These are phyloP conservation scores for Zootermopsis nevadensis DNA, from an alignment of 2,888 invertebrate species.

Conservation along the genomic window DNA sequence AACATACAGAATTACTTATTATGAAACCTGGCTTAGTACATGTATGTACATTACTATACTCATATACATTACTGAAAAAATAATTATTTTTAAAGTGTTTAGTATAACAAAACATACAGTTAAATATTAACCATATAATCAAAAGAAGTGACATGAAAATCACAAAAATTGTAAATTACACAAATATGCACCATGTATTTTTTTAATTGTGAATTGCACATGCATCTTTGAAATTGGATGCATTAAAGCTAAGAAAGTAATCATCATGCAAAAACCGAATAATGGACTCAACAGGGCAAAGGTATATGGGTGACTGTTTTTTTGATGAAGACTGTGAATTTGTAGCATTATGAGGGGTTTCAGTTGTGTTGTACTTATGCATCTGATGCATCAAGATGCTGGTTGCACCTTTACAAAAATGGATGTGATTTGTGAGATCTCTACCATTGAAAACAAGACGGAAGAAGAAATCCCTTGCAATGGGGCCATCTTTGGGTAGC, in stretches of 20 bases:
- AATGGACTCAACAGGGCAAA: slow-evolving; percentile 89
- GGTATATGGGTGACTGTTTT: slow-evolving; percentile 62
- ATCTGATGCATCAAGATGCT: slow-evolving; percentile 55
- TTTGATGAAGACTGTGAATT: slow-evolving; percentile 39
- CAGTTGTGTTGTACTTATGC: slow-evolving; percentile 37
- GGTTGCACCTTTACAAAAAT: slow-evolving; percentile 78
- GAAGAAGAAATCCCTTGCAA: slow-evolving; percentile 81
- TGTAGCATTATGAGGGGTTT: slow-evolving; percentile 29
- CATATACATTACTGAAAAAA: background rate
- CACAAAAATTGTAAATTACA: background rate
- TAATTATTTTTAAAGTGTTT: background rate
- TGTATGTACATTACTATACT: too few relatives aligned
- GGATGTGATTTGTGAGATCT: slow-evolving; percentile 83
- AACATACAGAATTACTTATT: background rate
- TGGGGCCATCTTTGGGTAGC: slow-evolving; percentile 54
- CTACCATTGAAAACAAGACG: slow-evolving; percentile 87
- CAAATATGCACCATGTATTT: background rate
- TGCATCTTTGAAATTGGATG: slow-evolving; percentile 90
- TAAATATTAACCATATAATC: background rate
- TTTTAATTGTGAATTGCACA: slow-evolving; percentile 62
- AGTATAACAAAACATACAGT: background rate
- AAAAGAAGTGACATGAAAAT: background rate
- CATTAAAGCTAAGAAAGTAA: slow-evolving; percentile 84
- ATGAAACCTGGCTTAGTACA: background rate
- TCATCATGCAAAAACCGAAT: slow-evolving; percentile 89